Evolutionary conservation across 2,888 invertebrate genomes (phyloP).

Genomic region (Cheilosia variabilis): DNA sequence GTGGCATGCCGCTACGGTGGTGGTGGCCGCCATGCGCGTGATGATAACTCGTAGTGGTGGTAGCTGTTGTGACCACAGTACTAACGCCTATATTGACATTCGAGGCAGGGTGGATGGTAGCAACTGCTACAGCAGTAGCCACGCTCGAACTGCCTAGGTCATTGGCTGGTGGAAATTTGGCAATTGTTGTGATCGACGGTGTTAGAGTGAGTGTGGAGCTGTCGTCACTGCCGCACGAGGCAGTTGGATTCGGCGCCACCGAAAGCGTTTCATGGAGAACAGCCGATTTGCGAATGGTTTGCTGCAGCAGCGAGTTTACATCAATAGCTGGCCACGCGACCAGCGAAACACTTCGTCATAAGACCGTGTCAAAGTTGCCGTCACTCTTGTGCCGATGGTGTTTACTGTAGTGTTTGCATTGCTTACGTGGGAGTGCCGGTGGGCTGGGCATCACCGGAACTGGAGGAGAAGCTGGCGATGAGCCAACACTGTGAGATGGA

Average conservation of each 20-base stretch:
- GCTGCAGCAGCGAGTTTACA: slow-evolving; percentile 83
- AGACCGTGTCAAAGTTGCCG: slow-evolving; percentile 80
- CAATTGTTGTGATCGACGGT: slow-evolving; percentile 80
- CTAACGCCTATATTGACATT: slow-evolving; percentile 66
- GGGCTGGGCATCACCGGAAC: slow-evolving; percentile 55
- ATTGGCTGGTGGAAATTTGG: slow-evolving; percentile 79
- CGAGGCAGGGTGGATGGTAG: slow-evolving; percentile 69
- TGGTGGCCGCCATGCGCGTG: slow-evolving; percentile 78
- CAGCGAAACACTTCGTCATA: slow-evolving; percentile 84
- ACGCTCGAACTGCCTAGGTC: slow-evolving; percentile 46
- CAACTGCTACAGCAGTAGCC: slow-evolving; percentile 75
- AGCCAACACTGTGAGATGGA: slow-evolving; percentile 70
- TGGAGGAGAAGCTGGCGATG: slow-evolving; percentile 67
- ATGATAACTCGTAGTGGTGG: slow-evolving; percentile 78
- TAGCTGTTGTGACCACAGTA: slow-evolving; percentile 76
- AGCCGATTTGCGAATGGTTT: slow-evolving; percentile 82
- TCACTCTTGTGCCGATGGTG: slow-evolving; percentile 80
- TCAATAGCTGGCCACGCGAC: slow-evolving; percentile 84
- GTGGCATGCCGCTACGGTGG: slow-evolving; percentile 75
- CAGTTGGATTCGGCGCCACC: slow-evolving; percentile 61
- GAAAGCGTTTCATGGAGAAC: slow-evolving; percentile 81
- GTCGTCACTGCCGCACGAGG: slow-evolving; percentile 80
- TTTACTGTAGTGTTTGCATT: slow-evolving; percentile 80
- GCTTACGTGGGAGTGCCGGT: slow-evolving; percentile 74
- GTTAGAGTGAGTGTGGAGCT: slow-evolving; percentile 82